These are phyloP conservation scores for Myripristis murdjan DNA, from an alignment of 2,797 vertebrate genomes.

Conservation along the genomic window DNA sequence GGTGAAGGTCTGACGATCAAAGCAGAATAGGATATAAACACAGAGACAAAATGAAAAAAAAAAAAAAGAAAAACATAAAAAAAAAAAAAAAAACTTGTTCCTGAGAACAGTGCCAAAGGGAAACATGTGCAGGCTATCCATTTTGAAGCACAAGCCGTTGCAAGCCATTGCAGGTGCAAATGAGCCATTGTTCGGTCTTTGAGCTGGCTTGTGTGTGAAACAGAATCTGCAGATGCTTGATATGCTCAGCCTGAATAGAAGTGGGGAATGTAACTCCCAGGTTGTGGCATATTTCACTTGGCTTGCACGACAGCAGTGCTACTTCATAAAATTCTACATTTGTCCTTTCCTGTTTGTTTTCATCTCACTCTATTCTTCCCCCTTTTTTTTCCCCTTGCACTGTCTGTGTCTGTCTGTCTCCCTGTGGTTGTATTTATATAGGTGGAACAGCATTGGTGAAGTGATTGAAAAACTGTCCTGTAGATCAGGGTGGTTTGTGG, in stretches of 20 bases:
- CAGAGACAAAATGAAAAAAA: constrained; percentile 1
- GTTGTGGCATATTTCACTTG: constrained; percentile 44
- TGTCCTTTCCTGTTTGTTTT: constrained; percentile 71
- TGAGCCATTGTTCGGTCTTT: constrained; percentile 66
- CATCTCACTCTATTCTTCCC: constrained; percentile 53
- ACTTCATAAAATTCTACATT: constrained; percentile 69
- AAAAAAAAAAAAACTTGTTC: constrained; percentile 36
- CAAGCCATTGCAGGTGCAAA: constrained; percentile 68
- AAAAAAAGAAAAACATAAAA: too few relatives aligned
- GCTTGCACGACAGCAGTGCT: constrained; percentile 48
- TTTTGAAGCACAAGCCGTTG: constrained; percentile 60
- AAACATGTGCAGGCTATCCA: constrained; percentile 46
- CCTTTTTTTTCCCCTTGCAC: constrained; percentile 20
- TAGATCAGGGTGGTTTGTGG: constrained; percentile 86
- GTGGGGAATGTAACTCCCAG: constrained; percentile 35
- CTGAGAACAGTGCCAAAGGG: constrained; percentile 48
- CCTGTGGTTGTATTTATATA: constrained; percentile 86
- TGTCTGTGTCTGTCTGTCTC: constrained; percentile 45
- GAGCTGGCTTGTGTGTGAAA: constrained; percentile 45
- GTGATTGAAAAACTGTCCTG: constrained; percentile 90
- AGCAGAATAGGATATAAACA: constrained; percentile 55
- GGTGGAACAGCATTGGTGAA: constrained; percentile 84
- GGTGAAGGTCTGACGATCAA: constrained; percentile 58
- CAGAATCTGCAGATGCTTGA: constrained; percentile 41
- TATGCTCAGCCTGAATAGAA: constrained; percentile 35